A percentile compares a stretch with the other conserved stretches of the same genome.
Evolutionary conservation across 2,888 invertebrate genomes (phyloP).

Genomic region (Spisula solida): DNA sequence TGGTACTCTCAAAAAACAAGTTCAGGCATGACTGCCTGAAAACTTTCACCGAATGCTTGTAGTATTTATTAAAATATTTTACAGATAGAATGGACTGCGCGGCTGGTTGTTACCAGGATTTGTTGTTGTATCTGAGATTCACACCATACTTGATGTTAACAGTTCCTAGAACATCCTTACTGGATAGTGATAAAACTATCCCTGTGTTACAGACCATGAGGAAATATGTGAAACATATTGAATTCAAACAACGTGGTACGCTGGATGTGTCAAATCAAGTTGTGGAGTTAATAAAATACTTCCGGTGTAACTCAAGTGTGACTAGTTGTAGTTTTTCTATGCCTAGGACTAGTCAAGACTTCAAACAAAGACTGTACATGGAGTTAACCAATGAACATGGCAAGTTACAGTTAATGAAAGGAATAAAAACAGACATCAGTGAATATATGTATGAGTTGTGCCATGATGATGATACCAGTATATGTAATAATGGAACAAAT

Average conservation of each 20-base stretch:
- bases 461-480: not conserved
- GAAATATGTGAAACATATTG: not conserved
- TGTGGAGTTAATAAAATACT: not conserved
- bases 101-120: not conserved
- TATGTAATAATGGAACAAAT: not conserved
- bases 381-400: not conserved
- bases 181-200: not conserved
- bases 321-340: not conserved
- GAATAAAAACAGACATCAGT: not conserved
- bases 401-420: not conserved
- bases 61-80: not conserved
- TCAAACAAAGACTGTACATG: not conserved
- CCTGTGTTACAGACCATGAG: not conserved
- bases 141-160: not conserved
- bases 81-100: not conserved
- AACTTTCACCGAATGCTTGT: too few relatives aligned
- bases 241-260: conserved; percentile 20
- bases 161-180: not conserved
- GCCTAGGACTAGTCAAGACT: not conserved
- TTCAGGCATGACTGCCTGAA: too few relatives aligned
- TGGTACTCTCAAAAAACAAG: too few relatives aligned
- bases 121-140: not conserved
- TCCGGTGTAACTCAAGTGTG: conserved; percentile 1
- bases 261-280: not conserved
- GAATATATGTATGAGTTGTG: not conserved